A percentile compares a stretch with the other conserved stretches of the same genome.
These are phyloP conservation scores for Pseudochirops cupreus DNA, from an alignment of 2,797 vertebrate genomes.

Conservation along the genomic window DNA sequence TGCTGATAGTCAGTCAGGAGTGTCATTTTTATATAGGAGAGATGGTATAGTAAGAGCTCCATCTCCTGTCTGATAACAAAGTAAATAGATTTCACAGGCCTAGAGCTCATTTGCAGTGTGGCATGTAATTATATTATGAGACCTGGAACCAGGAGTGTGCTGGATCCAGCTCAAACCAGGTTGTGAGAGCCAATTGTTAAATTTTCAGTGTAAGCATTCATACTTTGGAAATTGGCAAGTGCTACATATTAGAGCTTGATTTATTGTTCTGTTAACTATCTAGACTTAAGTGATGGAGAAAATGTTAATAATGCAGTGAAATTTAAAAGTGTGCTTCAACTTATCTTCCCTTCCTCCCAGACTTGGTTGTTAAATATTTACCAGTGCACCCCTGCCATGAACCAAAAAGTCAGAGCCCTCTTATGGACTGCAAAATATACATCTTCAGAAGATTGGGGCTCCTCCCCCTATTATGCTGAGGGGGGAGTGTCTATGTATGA, in stretches of 20 bases:
- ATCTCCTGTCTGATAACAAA: not conserved
- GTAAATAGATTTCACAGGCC: not conserved
- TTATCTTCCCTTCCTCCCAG: not conserved
- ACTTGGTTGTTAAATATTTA: not conserved
- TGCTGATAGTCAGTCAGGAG: not conserved
- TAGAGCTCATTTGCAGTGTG: not conserved
- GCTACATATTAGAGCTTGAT: not conserved
- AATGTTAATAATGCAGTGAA: not conserved
- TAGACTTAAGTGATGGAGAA: not conserved
- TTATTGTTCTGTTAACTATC: not conserved
- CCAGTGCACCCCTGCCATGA: not conserved
- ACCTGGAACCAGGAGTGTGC: not conserved
- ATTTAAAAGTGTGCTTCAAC: not conserved
- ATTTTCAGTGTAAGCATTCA: not conserved
- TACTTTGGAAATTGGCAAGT: not conserved
- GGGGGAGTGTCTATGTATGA: not conserved
- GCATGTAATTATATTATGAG: not conserved
- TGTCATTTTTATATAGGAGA: not conserved
- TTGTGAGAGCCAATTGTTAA: not conserved
- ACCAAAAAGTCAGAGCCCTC: not conserved
- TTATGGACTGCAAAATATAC: not conserved
- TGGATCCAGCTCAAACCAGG: not conserved
- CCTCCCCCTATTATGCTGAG: not conserved
- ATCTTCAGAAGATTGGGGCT: not conserved
- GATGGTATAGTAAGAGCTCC: not conserved